Base-by-base conservation (phyloP, 2,797 vertebrate genomes). In the Astyanax mexicanus region DNA sequence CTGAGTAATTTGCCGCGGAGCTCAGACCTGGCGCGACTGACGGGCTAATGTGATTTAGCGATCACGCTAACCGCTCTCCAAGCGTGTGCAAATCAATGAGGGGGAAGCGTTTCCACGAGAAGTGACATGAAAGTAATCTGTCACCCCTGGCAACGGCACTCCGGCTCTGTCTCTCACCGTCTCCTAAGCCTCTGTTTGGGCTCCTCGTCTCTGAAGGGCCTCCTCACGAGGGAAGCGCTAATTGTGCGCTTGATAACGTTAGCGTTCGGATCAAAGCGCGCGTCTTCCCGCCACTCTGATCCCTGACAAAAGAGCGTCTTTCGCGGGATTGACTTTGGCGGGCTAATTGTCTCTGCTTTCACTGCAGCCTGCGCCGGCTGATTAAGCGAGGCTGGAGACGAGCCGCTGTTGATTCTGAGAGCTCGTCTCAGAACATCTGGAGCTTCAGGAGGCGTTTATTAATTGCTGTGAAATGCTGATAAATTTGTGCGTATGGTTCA, bases 121-220 rank as follows among this genome's bases (percentile, higher is more conserved):
- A 90, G 88, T 90, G 91, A 92, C 90, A 91, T 69, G 60, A 74
- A 91, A 90, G 88, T 92, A 89, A 92, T 93, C 91, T 92, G 89
- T 93, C 91, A 92, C 91, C 92, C 90, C 88, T 93, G 85, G 92
- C 92, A 93, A 93, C 91, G 68, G 89, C 89, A 90, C 88, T 84
- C 90, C 90, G 90, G 88, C 85, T 17, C 37, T 69, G 58, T 35
- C 37, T 60, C 68, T 32, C 68, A 23, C 32, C 5, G 8, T 54
- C 37, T 37, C 71, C 35, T 87, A 88, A 88, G 89, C 88, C 21
- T 27, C 23, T 38, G 12, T 32, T 60, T 69, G 66, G 38, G n/a
- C 67, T 67, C 15, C 52, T 64, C 40, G 55, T 78, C 66, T 68
- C 62, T 49, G 42, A 68, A 68, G 68, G 84, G 40, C 72, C 86